Evolutionary conservation across 2,888 invertebrate species (phyloP), one percentile per base, ranked within the genome.

Genomic region (Caenorhabditis sinica): DNA sequence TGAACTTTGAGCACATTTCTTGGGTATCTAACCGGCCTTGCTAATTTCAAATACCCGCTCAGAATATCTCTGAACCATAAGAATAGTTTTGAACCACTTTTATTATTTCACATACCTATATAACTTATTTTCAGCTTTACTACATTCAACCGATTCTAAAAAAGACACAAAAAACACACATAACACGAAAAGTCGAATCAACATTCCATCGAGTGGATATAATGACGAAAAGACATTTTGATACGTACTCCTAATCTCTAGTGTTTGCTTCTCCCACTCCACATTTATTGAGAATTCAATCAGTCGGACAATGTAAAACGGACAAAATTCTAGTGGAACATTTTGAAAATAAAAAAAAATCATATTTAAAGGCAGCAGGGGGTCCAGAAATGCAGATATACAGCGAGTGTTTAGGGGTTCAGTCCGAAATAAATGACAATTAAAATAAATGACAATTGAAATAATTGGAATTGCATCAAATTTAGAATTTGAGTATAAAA

Each of bases 1-100:
- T 87, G 82, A 5, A 90, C 89, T 56, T 85, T 85, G 15, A 90
- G 49, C 6, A 85, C 80, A 45, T 89, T 83, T 20, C 83, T 83
- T 17, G 82, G 83, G 71, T 90, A 87, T 69, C 79, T 71, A 3
- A 89, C 90, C 0, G 90, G 90, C 28, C 90, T 75, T 5, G 88
- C 90, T 30, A 90, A 60, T 43, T 89, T 89, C 49, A 85, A 75
- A 74, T 90, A 90, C 40, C 86, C 87, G 13, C 63, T 72, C 8
- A 90, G 77, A 25, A 90, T 83, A 45, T 90, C 88, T 61, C 90
- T 90, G 75, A 74, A 63, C 9, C 30, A 40, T 33, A 30, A n/a
- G n/a, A n/a, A n/a, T n/a, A n/a, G n/a, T n/a, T n/a, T 40, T 65
- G 8, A 43, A 40, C 2, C 23, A 9, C 43, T 25, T 60, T 2